Base-by-base conservation (phyloP, 2,888 invertebrate genomes). In the Keiferia lycopersicella region DNA sequence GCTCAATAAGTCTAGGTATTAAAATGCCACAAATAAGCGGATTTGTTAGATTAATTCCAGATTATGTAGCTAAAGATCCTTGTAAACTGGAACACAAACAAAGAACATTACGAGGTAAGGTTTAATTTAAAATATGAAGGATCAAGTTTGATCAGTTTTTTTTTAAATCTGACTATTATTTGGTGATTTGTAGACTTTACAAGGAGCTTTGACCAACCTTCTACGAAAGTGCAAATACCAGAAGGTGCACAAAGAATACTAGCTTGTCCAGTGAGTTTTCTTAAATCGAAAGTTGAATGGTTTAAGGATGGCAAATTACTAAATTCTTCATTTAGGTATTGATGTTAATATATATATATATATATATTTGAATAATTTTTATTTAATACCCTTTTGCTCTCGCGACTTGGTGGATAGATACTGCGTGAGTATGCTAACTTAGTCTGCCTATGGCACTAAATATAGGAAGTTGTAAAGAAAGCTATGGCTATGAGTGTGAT, bases 211-310 rank as follows among this genome's bases (percentile, higher is more conserved):
- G n/a, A 62, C 64, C 71, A 70, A 61, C 67, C 66, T 30, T 75
- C 67, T 65, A 67, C 63, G 84, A 87, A 65, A 80, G 71, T 68
- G 64, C 72, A 93, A 45, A 74, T 94, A 45, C 81, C 86, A 16
- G 92, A 94, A 79, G 89, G 92, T 67, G 88, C 92, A 1, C 92
- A 93, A 75, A 75, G 93, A 50, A 88, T 89, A 3, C 74, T 94
- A 48, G 73, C 87, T 34, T 94, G 94, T 75, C 93, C 93, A 1
- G 93, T 93, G 86, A 83, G 92, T 20, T 84, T 81, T 50, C 64
- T 85, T 62, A 88, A 92, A 61, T 91, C 91, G 50, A 78, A 84
- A 62, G 87, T 94, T 1, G 75, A 89, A 61, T 94, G 94, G 94
- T 91, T 80, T 70, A 93, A 90, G 76, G 90, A 93, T 70, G 86